Conservation (phyloP, 2,888 invertebrate genomes). For the Drosophila yooni region DNA sequence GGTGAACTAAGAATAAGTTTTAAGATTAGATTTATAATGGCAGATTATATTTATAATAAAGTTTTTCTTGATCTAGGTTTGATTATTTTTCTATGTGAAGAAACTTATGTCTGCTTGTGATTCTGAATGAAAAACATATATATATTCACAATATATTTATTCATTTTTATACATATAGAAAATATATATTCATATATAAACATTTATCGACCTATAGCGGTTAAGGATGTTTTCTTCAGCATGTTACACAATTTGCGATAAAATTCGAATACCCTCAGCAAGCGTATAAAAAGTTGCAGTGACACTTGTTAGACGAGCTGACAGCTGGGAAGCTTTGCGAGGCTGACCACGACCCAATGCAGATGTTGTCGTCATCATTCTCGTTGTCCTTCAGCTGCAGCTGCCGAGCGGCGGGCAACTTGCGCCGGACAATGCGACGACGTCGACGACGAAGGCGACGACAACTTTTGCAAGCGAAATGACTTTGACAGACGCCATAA, state of each 20-base stretch:
- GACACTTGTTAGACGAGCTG: conserved; percentile 80
- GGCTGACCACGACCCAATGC: conserved; percentile 71
- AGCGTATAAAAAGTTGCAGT: conserved; percentile 67
- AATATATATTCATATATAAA: not conserved
- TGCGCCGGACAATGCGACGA: conserved; percentile 66
- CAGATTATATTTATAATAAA: no score
- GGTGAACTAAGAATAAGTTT: not conserved
- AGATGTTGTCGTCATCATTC: conserved; percentile 74
- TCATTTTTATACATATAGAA: not conserved
- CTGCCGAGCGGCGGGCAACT: conserved; percentile 50
- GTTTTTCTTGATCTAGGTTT: no score
- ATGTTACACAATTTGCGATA: not conserved
- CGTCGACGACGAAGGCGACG: conserved; percentile 57
- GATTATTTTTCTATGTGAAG: no score
- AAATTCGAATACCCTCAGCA: not conserved
- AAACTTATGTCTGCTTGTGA: no score
- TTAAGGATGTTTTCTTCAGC: not conserved
- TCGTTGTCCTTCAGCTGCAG: conserved; percentile 75
- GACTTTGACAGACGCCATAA: conserved; percentile 81
- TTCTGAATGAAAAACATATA: not conserved
- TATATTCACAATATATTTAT: not conserved
- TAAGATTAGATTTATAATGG: not conserved
- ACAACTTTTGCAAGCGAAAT: conserved; percentile 71
- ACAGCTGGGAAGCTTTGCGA: conserved; percentile 64
- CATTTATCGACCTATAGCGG: not conserved